Evolutionary conservation across 2,797 vertebrate species (phyloP).

Genomic region (Adelosebastes latens): DNA sequence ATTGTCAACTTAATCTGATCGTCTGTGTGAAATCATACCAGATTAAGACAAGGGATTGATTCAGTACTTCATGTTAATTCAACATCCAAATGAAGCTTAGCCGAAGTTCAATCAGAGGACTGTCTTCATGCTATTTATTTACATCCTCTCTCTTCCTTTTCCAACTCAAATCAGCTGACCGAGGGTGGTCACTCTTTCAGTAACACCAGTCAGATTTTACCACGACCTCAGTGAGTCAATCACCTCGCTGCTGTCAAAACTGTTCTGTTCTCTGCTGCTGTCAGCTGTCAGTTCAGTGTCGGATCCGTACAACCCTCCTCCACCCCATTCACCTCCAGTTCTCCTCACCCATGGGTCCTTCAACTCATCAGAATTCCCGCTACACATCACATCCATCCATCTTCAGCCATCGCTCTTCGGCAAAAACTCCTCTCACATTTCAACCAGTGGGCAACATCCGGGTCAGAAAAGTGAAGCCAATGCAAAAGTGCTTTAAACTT

Average conservation of each 20-base stretch:
- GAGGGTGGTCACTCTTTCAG: background rate
- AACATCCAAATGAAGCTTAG: background rate
- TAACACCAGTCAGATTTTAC: background rate
- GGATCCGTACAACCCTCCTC: background rate
- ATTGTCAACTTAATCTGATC: constrained; percentile 11
- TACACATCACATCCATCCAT: background rate
- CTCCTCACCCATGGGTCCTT: background rate
- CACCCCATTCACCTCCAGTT: too few species aligned
- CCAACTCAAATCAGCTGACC: background rate
- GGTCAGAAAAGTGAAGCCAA: too few species aligned
- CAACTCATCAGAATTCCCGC: background rate
- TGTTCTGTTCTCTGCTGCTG: background rate
- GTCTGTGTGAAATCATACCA: constrained; percentile 9
- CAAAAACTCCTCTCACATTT: too few species aligned
- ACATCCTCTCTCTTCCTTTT: background rate
- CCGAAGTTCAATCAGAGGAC: background rate
- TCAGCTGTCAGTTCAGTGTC: background rate
- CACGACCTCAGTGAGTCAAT: background rate
- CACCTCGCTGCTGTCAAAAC: background rate
- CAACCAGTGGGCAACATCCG: too few species aligned
- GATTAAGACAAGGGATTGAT: background rate
- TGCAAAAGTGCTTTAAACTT: too few species aligned
- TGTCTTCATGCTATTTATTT: background rate
- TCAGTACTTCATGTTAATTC: background rate
- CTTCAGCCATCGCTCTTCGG: background rate